These are phyloP conservation scores for Sclerurus mexicanus DNA, from an alignment of 2,113 vertebrate genomes.

Conservation along the genomic window DNA sequence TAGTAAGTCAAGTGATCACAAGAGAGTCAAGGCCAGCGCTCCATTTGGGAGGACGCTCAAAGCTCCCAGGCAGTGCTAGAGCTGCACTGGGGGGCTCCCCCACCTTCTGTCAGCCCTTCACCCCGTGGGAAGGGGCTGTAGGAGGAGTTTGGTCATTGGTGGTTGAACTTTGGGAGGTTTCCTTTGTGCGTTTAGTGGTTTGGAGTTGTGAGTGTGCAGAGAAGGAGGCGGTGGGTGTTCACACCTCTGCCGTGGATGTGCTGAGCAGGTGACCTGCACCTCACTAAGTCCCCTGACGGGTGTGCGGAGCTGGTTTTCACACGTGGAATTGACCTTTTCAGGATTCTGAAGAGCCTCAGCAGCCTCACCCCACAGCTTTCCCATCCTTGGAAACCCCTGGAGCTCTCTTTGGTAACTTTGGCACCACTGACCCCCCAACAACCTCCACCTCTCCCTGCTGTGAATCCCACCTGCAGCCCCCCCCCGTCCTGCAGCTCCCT, in stretches of 20 bases:
- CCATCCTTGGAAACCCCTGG: neutral
- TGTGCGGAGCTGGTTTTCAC: neutral
- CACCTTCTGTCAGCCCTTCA: too few relatives aligned
- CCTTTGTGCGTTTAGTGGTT: too few relatives aligned
- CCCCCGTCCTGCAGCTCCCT: neutral
- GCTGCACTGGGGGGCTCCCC: neutral
- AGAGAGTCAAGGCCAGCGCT: neutral
- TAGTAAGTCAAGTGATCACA: neutral
- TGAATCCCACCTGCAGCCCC: neutral
- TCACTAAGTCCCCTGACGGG: neutral
- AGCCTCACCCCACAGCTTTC: neutral
- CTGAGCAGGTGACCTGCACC: accelerated
- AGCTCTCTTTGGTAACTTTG: neutral
- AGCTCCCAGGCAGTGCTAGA: too few relatives aligned
- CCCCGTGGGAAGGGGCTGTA: accelerated
- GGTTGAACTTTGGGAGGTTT: accelerated
- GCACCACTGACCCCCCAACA: neutral
- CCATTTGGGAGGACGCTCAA: neutral
- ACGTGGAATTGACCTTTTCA: neutral
- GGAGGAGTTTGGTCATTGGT: too few relatives aligned
- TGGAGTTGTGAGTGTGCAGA: neutral
- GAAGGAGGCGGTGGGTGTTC: neutral
- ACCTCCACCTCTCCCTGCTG: neutral
- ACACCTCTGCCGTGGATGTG: accelerated
- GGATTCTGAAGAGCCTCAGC: neutral